Percentiles rank a stretch among this genome's conserved stretches.
Evolutionary conservation across 37 sponge, comb jelly and placozoan genomes (phyloP).

Genomic region (Chondrilla cf. caribensis): DNA sequence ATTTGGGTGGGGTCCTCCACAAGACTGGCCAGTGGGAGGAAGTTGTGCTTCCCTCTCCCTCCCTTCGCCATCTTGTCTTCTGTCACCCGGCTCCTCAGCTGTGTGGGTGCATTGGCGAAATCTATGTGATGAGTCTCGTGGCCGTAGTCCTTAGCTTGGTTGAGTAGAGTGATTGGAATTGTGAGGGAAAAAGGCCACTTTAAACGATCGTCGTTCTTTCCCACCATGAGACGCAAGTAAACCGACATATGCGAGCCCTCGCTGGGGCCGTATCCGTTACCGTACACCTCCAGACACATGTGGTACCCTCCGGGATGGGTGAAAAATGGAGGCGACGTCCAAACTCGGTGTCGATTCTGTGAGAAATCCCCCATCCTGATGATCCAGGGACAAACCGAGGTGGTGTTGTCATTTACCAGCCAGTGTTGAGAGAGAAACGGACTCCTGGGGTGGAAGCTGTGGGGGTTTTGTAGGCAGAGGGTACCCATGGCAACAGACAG

Average conservation of each 20-base stretch:
- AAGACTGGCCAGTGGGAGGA: neutral
- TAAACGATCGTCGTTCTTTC: neutral
- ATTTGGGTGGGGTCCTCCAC: neutral
- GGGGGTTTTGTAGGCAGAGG: neutral
- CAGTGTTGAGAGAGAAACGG: neutral
- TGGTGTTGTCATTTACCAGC: neutral
- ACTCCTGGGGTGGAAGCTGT: neutral
- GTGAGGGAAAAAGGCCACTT: neutral
- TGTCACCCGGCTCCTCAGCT: too few relatives aligned
- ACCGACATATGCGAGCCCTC: neutral
- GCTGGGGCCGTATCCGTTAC: neutral
- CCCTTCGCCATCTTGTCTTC: too few relatives aligned
- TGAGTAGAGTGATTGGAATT: neutral
- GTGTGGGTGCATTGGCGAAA: neutral
- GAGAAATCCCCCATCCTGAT: neutral
- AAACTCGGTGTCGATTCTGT: neutral
- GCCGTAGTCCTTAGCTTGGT: neutral
- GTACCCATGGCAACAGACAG: neutral
- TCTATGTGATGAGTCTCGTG: neutral
- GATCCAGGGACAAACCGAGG: neutral
- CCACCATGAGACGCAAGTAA: neutral
- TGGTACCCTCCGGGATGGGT: slow-evolving; percentile 25
- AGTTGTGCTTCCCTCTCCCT: too few relatives aligned
- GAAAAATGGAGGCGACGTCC: neutral
- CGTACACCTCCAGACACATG: slow-evolving; percentile 14